Base-by-base conservation (phyloP, 1,140 invertebrate species). In the Fopius arisanus region DNA sequence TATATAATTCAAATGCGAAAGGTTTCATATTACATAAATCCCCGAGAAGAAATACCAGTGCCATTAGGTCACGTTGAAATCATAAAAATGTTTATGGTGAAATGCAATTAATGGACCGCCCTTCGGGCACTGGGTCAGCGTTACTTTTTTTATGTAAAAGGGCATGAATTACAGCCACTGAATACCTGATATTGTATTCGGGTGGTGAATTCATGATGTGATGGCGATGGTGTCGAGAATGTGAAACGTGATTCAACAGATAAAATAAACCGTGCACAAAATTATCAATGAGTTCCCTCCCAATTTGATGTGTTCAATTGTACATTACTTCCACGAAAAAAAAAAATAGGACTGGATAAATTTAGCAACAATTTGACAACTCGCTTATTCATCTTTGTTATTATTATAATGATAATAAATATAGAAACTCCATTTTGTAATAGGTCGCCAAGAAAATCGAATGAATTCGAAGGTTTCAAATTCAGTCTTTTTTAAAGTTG, bases 241-340 rank as follows among this genome's bases (percentile, higher is more conserved):
- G 54, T 59, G 54, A 59, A 59, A 59, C 54, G 54, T 59, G 54
- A 59, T 59, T 26, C 54, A 28, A 59, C 14, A 26, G 54, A 12
- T 2, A 26, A 28, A 59, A 59, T 59, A 59, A 28, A 21, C 26
- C 54, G 54, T 28, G 54, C 0, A 4, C 10, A 19, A 59, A 59
- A 59, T 59, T 23, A 3, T 59, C 54, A 21, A 28, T 26, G 54
- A 59, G 54, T 59, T 59, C 2, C 14, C 12, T 6, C 14, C 3
- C 21, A 59, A 59, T 19, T 59, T 59, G 21, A 19, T 23, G 21
- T 28, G 26, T 59, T 59, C 19, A 59, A 26, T 59, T 6, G 19
- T 3, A 9, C 14, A 26, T 59, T 28, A 37, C 33, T 37, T 37
- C 9, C n/a, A n/a, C n/a, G n/a, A n/a, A n/a, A n/a, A n/a, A n/a